Base-by-base conservation (phyloP, 2,888 invertebrate genomes). In the Apamea sordens region DNA sequence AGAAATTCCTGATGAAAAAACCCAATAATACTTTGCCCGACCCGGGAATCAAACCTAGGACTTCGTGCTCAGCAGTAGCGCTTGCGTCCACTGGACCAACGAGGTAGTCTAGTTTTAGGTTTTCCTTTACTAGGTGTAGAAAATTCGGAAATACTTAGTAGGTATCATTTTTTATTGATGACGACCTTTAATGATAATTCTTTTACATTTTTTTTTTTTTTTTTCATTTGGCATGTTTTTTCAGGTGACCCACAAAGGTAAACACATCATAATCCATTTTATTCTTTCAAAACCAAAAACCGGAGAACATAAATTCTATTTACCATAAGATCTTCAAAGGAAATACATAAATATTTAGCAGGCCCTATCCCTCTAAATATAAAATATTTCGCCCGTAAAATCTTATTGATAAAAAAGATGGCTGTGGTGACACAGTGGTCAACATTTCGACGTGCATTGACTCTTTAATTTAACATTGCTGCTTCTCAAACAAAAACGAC, bases 331-430 rank as follows among this genome's bases (percentile, higher is more conserved):
- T 64, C 73, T 69, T 79, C 80, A 71, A 82, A 85, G 70, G 72
- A 80, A 84, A 80, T 70, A 71, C 36, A 88, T 86, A 80, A 81
- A 88, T 85, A 88, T 86, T 86, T 69, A 88, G 15, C 67, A 80
- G 67, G 6, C 21, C 41, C 11, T 24, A 70, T 76, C 64, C 73
- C 36, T 77, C 53, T 65, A 73, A 70, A 79, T 76, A 80, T 79
- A 85, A 72, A 87, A 76, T 50, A 79, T 79, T 76, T 64, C 36
- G 28, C 21, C 28, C 69, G 82, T 87, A 80, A 79, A 80, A 70
- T 70, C 11, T 71, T 88, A 88, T 85, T 73, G 74, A 82, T 67
- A 69, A 63, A 78, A 79, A 59, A 71, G 13, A 82, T 61, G 36
- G 36, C 47, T 41, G 41, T 73, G 63, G 36, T 68, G 76, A 68